A percentile compares a stretch with the other conserved stretches of the same genome.
Conservation (phyloP, 2,797 vertebrate species). For the Lepus townsendii region DNA sequence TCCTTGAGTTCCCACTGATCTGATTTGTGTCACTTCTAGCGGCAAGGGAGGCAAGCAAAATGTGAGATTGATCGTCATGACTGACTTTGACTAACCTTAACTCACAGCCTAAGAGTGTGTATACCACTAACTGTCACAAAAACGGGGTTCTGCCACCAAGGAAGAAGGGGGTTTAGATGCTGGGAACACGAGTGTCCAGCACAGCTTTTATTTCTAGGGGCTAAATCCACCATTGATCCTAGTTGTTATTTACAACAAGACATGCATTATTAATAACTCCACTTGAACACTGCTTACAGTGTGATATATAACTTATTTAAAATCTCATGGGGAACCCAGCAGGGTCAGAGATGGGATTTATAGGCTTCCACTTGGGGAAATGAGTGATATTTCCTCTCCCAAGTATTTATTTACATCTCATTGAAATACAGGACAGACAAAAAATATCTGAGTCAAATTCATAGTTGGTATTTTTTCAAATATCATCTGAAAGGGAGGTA, state of each 20-base stretch:
- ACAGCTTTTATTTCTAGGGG: not conserved
- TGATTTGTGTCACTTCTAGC: constrained; percentile 23
- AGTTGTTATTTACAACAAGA: constrained; percentile 12
- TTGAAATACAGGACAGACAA: not conserved
- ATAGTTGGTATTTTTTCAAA: not conserved
- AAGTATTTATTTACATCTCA: not conserved
- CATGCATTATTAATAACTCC: not conserved
- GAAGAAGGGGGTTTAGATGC: not conserved
- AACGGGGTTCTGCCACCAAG: not conserved
- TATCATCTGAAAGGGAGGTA: not conserved
- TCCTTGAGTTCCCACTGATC: not conserved
- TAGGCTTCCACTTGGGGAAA: not conserved
- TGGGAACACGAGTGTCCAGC: not conserved
- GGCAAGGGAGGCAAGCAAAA: constrained; percentile 4
- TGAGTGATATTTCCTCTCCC: not conserved
- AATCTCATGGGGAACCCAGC: constrained; percentile 37
- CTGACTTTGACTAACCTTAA: not conserved
- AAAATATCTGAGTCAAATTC: not conserved
- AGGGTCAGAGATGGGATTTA: constrained; percentile 47
- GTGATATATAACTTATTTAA: constrained; percentile 26
- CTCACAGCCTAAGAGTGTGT: not conserved
- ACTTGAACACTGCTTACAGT: not conserved
- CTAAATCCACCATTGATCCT: not conserved
- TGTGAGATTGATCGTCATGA: not conserved
- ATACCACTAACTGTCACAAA: not conserved